phyloP scores from a whole-genome alignment of 2,888 invertebrate genomes.

The Aspidapion aeneum region DNA sequence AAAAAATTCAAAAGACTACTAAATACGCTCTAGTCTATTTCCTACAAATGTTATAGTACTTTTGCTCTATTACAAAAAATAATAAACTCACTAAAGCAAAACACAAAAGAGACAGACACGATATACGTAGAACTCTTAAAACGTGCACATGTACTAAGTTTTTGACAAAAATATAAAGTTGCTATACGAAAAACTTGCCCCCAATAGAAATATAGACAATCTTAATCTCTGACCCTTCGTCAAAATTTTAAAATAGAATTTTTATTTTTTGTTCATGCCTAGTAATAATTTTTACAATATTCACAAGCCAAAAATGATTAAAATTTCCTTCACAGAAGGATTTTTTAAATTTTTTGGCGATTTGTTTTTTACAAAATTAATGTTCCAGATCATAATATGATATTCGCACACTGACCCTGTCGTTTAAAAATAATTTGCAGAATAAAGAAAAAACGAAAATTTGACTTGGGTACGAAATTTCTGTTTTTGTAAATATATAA shows the following conservation, averaged over 20 bases:
- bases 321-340: slow-evolving; percentile 43
- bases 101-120: too few species aligned
- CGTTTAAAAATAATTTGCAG: neutral
- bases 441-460: neutral
- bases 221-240: slow-evolving; percentile 42
- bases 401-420: neutral
- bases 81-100: too few species aligned
- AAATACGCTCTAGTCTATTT: too few species aligned
- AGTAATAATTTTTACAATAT: slow-evolving; percentile 21
- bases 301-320: slow-evolving; percentile 19
- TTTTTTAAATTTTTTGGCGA: neutral
- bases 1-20: too few species aligned
- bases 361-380: neutral
- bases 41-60: too few species aligned
- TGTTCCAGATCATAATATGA: neutral
- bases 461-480: neutral
- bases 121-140: too few species aligned
- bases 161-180: too few species aligned
- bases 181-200: slow-evolving; percentile 35
- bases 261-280: slow-evolving; percentile 22
- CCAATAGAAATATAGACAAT: slow-evolving; percentile 43
- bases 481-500: neutral
- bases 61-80: too few species aligned
- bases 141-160: neutral
- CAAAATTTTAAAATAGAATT: slow-evolving; percentile 33